Conservation (phyloP, 2,888 invertebrate genomes). For the Pristionchus japonicus region DNA sequence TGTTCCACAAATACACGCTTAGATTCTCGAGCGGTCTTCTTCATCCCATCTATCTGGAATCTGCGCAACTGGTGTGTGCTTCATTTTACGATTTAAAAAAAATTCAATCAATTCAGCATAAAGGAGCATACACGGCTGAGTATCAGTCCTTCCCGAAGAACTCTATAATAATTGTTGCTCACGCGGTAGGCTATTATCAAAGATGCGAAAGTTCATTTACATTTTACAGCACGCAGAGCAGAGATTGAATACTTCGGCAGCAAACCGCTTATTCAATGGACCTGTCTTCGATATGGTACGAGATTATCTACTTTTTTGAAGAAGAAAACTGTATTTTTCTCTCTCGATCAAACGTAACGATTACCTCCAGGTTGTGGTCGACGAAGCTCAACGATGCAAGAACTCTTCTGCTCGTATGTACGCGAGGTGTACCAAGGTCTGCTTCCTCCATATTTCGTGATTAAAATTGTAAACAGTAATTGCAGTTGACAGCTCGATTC, state of each 20-base stretch:
- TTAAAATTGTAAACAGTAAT: not conserved
- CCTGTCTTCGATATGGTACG: not conserved
- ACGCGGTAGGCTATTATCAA: not conserved
- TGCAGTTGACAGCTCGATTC: conserved; percentile 1
- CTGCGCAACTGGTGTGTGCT: not conserved
- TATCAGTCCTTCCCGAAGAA: conserved; percentile 16
- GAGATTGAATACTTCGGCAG: not conserved
- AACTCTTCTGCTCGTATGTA: not conserved
- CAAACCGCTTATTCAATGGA: not conserved
- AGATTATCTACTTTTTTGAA: not conserved
- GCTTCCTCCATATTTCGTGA: not conserved
- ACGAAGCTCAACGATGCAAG: conserved; percentile 38
- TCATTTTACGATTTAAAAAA: not conserved
- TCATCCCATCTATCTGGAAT: not conserved
- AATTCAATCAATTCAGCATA: not conserved
- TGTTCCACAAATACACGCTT: not conserved
- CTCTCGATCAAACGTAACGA: not conserved
- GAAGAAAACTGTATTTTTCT: no score
- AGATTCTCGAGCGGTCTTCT: conserved; percentile 31
- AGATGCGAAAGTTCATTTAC: not conserved
- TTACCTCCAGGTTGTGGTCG: conserved; percentile 39
- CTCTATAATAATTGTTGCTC: not conserved
- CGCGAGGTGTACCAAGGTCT: not conserved
- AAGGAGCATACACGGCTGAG: not conserved
- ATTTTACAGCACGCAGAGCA: not conserved